Evolutionary conservation across 2,113 vertebrate species (phyloP).

Genomic region (Neodon shergylaensis): DNA sequence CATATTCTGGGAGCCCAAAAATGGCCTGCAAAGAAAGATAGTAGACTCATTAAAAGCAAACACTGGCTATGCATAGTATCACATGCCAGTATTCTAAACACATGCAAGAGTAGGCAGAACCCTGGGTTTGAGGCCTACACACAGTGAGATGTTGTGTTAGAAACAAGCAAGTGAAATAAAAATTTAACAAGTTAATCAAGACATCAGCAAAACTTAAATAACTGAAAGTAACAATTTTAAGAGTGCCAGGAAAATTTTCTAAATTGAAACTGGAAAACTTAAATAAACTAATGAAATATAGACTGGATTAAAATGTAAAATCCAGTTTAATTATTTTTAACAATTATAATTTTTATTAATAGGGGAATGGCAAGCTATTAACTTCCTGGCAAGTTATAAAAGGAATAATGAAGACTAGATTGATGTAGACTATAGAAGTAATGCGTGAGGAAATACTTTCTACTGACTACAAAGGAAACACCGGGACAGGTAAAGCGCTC

Average conservation of each 20-base stretch:
- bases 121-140: background rate
- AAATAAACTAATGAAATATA: background rate
- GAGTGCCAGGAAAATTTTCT: background rate
- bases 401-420: conserved; percentile 15
- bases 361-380: background rate
- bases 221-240: background rate
- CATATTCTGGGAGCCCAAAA: conserved; percentile 98
- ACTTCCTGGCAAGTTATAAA: background rate
- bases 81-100: background rate
- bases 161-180: background rate
- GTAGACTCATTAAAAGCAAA: conserved; percentile 52
- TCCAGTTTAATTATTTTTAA: conserved; percentile 17
- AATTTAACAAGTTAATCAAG: conserved; percentile 39
- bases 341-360: background rate
- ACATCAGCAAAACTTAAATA: background rate
- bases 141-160: background rate
- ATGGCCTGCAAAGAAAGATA: conserved; percentile 90
- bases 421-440: background rate
- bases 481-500: background rate
- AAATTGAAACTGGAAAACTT: conserved; percentile 34
- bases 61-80: background rate
- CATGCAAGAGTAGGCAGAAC: background rate
- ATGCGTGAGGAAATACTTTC: background rate
- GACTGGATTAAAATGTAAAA: conserved; percentile 34
- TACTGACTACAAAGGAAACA: background rate